These are phyloP conservation scores for Rhabditoides inermis DNA, from an alignment of 2,888 invertebrate genomes.

Conservation along the genomic window DNA sequence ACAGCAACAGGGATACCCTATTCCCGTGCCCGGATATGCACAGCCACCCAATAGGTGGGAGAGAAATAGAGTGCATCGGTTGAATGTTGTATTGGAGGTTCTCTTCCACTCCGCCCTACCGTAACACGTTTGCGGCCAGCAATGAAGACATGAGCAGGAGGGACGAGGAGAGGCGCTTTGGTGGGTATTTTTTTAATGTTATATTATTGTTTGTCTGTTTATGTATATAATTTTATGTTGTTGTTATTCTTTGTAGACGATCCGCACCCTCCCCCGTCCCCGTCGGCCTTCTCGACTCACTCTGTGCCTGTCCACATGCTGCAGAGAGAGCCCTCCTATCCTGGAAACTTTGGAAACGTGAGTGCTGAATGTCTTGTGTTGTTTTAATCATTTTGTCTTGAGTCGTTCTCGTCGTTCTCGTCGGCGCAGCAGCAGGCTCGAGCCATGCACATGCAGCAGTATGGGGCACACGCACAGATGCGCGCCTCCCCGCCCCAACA, in stretches of 20 bases:
- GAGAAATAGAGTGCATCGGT: too few species aligned
- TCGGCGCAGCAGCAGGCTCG: background rate
- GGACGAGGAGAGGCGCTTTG: background rate
- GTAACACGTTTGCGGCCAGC: background rate
- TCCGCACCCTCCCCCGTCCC: conserved; percentile 9
- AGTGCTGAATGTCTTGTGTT: too few species aligned
- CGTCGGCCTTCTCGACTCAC: background rate
- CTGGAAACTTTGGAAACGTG: background rate
- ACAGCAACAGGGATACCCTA: too few species aligned
- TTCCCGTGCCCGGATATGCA: too few species aligned
- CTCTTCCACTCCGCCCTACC: conserved; percentile 5
- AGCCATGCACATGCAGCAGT: too few species aligned
- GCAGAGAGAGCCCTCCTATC: background rate
- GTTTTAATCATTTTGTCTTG: too few species aligned
- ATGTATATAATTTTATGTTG: background rate
- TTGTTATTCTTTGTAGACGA: conserved; percentile 3
- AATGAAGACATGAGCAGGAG: conserved; percentile 7
- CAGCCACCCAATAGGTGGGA: too few species aligned
- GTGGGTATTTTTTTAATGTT: too few species aligned
- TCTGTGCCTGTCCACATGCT: background rate
- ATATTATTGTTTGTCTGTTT: background rate
- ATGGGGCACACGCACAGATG: too few species aligned
- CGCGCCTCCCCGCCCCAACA: too few species aligned
- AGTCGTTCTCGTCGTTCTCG: too few species aligned
- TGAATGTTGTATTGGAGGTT: conserved; percentile 3